Conservation (phyloP, 1,140 invertebrate genomes). For the Dinoponera quadriceps region DNA sequence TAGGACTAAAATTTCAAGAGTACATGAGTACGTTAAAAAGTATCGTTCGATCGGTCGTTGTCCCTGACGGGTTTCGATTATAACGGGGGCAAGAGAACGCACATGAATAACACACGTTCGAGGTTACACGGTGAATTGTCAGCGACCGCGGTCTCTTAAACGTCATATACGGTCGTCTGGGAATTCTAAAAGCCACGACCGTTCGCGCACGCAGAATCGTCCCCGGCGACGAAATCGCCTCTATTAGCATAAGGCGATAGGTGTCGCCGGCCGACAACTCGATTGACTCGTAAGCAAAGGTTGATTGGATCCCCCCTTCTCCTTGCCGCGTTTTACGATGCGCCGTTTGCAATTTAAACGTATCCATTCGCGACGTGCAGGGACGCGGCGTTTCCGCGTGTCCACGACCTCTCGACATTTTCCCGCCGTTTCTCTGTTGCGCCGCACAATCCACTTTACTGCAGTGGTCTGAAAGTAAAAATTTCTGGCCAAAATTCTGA, state of each 20-base stretch:
- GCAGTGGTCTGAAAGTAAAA: no score
- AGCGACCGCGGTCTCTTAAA: conserved; percentile 7
- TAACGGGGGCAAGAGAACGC: conserved; percentile 28
- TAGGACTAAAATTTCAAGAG: no score
- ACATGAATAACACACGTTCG: conserved; percentile 31
- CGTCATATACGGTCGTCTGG: conserved; percentile 8
- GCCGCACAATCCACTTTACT: no score
- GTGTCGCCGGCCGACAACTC: conserved; percentile 49
- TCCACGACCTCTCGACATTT: conserved; percentile 50
- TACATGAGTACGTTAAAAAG: no score
- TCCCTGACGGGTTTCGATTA: conserved; percentile 34
- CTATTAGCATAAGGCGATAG: conserved; percentile 66
- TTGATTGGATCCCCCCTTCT: conserved; percentile 64
- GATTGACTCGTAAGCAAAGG: conserved; percentile 71
- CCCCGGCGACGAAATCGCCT: conserved; percentile 46
- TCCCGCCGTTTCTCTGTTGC: conserved; percentile 38
- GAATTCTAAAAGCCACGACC: conserved; percentile 40
- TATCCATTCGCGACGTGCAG: conserved; percentile 57
- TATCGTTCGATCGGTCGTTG: background rate
- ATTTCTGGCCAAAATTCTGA: no score
- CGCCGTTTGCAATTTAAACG: conserved; percentile 69
- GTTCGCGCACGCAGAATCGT: conserved; percentile 22
- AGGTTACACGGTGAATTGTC: conserved; percentile 36
- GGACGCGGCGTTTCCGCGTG: conserved; percentile 46
- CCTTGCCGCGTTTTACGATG: conserved; percentile 51